A percentile compares a stretch with the other conserved stretches of the same genome.
Evolutionary conservation across 1,140 invertebrate genomes (phyloP).

Genomic region (Anagrus nilaparvatae): DNA sequence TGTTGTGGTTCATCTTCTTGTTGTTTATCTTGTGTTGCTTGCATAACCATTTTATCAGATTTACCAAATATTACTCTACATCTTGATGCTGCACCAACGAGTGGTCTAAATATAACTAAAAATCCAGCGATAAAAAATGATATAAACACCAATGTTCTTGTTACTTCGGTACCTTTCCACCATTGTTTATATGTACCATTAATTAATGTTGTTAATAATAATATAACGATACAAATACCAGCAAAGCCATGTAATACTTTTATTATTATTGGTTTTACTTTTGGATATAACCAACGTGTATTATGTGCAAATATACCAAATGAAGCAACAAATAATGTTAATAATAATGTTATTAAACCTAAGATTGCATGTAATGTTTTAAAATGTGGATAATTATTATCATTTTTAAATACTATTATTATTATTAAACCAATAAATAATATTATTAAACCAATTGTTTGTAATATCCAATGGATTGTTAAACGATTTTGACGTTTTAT

Average conservation of each 20-base stretch:
- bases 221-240: constrained; percentile 27
- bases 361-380: constrained; percentile 26
- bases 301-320: constrained; percentile 35
- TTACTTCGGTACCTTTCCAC: constrained; percentile 22
- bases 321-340: constrained; percentile 18
- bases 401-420: constrained; percentile 31
- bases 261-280: constrained; percentile 26
- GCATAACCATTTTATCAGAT: too few species aligned
- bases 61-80: too few species aligned
- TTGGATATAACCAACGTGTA: constrained; percentile 33
- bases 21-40: too few species aligned
- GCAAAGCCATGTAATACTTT: constrained; percentile 33
- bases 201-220: constrained; percentile 30
- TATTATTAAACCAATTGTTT: constrained; percentile 24
- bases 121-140: constrained; percentile 30
- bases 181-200: constrained; percentile 31
- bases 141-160: constrained; percentile 24
- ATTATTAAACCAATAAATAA: constrained; percentile 29
- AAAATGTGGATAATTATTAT: constrained; percentile 23
- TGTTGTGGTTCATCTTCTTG: too few species aligned
- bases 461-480: constrained; percentile 34
- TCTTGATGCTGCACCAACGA: constrained; percentile 27
- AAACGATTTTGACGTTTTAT: constrained; percentile 23
- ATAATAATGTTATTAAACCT: constrained; percentile 28
- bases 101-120: constrained; percentile 32